These are phyloP conservation scores for Tonatia bakeri DNA, from an alignment of 2,113 vertebrate species.

Conservation along the genomic window DNA sequence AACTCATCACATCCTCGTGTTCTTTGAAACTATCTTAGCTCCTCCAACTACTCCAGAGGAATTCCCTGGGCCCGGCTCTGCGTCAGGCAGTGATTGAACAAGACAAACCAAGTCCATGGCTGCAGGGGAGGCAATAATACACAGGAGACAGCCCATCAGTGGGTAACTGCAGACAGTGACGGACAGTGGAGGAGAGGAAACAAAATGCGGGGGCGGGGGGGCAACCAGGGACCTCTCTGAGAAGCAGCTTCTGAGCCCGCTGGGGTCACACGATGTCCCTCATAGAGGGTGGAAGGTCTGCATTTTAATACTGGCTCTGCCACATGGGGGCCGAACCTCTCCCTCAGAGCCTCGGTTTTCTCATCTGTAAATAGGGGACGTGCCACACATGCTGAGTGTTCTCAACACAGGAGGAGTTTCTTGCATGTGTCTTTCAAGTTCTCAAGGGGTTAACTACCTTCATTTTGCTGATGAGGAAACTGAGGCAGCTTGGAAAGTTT, in stretches of 20 bases:
- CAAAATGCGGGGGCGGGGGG: fast-evolving
- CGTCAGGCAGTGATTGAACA: not conserved
- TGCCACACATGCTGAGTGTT: fast-evolving
- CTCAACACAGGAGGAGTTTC: not conserved
- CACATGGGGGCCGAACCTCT: not conserved
- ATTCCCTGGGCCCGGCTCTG: not conserved
- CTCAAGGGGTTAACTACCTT: not conserved
- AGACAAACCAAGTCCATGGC: not conserved
- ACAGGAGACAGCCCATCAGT: no score
- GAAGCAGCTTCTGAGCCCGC: fast-evolving
- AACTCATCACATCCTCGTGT: not conserved
- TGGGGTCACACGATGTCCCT: not conserved
- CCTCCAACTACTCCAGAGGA: not conserved
- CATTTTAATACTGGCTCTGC: not conserved
- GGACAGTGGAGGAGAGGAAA: not conserved
- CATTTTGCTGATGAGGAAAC: not conserved
- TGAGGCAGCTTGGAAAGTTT: not conserved
- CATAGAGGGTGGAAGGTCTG: not conserved
- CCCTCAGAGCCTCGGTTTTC: not conserved
- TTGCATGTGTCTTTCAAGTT: not conserved
- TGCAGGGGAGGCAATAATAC: not conserved
- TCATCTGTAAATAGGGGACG: not conserved
- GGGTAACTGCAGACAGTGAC: fast-evolving
- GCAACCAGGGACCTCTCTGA: fast-evolving
- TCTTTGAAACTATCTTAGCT: not conserved